Evolutionary conservation across 2,888 invertebrate species (phyloP), one percentile per base, ranked within the genome.

Genomic region (Tenthredo distinguenda): DNA sequence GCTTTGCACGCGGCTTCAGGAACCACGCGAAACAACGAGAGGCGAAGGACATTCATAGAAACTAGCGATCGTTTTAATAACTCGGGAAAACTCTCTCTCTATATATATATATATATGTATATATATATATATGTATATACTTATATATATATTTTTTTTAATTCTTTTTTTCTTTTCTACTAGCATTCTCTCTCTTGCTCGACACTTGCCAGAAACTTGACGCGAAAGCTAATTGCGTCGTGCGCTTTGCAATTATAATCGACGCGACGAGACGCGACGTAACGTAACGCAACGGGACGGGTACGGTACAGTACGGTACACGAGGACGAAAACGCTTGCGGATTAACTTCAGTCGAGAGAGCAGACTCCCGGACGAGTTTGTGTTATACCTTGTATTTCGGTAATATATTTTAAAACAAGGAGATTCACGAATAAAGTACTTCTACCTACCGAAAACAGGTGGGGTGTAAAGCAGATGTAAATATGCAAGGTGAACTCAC

Each of bases 51-150:
- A 26, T 55, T 34, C 50, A 55, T 18, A 55, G 15, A 76, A 76
- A 26, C 76, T 43, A 58, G 62, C 68, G 71, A 83, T 83, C 83
- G 68, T 83, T 83, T 68, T 68, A 83, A 62, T 62, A 71, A 68
- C 83, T 81, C 37, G 58, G 34, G 3, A 47, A 71, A 83, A 71
- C 43, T 43, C 15, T 10, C 18, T 18, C 77, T n/a, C n/a, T n/a
- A n/a, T n/a, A n/a, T n/a, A n/a, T n/a, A 26, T 26, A 26, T 26
- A 26, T 26, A 26, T 26, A 26, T 26, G 1, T 26, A 26, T 26
- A 26, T 26, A 26, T 26, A 26, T 26, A 26, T 26, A 26, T 26
- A 26, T 26, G 1, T 26, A 26, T 26, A 26, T 26, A 26, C 1
- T 26, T 26, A 26, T n/a, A n/a, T n/a, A n/a, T n/a, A n/a, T n/a